Evolutionary conservation across 2,888 invertebrate genomes (phyloP).

Genomic region (Catocala sponsa): DNA sequence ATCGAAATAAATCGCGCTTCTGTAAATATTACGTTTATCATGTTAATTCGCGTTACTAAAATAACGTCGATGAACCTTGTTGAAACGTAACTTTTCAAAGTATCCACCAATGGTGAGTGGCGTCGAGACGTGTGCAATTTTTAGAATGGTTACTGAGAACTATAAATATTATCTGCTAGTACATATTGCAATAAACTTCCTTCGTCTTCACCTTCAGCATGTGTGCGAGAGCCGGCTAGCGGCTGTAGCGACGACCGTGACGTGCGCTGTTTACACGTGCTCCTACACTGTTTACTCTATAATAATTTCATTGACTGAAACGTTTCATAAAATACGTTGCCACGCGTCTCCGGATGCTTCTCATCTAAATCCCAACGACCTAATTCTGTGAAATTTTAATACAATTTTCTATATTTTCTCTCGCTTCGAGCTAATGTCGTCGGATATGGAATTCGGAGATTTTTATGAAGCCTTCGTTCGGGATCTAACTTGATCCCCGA

Average conservation of each 20-base stretch:
- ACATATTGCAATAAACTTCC: slow-evolving; percentile 81
- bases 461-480: slow-evolving; percentile 38
- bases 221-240: slow-evolving; percentile 68
- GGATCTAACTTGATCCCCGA: slow-evolving; percentile 31
- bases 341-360: slow-evolving; percentile 32
- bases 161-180: slow-evolving; percentile 80
- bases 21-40: slow-evolving; percentile 54
- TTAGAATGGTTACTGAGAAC: slow-evolving; percentile 75
- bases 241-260: slow-evolving; percentile 78
- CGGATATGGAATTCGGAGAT: slow-evolving; percentile 45
- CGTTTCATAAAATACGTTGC: slow-evolving; percentile 62
- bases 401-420: slow-evolving; percentile 37
- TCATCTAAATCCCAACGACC: slow-evolving; percentile 35
- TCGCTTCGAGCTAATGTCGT: slow-evolving; percentile 30
- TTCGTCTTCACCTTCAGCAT: slow-evolving; percentile 76
- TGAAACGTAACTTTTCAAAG: slow-evolving; percentile 47
- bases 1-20: slow-evolving; percentile 43
- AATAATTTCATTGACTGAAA: slow-evolving; percentile 83
- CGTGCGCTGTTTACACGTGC: slow-evolving; percentile 74
- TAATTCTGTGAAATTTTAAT: slow-evolving; percentile 50
- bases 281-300: slow-evolving; percentile 79
- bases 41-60: slow-evolving; percentile 48
- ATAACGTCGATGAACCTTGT: slow-evolving; percentile 45
- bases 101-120: slow-evolving; percentile 48
- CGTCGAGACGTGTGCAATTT: slow-evolving; percentile 74